Base-by-base conservation (phyloP, 1,140 invertebrate genomes). In the Drosophila carrolli region DNA sequence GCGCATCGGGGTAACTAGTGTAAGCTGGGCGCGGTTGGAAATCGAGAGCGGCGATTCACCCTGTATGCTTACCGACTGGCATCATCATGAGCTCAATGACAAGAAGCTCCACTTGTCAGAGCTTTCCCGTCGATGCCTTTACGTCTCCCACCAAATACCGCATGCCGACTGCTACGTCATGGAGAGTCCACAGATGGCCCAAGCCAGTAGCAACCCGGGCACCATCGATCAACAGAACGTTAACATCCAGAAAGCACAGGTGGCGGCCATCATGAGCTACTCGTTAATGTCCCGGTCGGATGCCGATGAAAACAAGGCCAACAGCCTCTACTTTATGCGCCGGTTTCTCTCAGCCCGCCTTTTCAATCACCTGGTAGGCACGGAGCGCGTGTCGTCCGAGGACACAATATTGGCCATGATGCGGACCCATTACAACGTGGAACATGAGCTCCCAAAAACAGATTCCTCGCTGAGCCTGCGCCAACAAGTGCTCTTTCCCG, bases 171-270 rank as follows among this genome's bases (percentile, higher is more conserved):
- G 89, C 46, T 92, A 92, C 75, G 55, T 91, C 16, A 32, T 92
- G 6, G 91, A 92, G 65, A 82, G 77, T 56, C 91, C 90, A 6
- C 91, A 91, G 67, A 80, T 78, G 77, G 91, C 91, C 0, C 90
- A 91, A 35, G 58, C 74, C 11, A 88, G 56, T 23, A 90, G 65
- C 19, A 86, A 90, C 59, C 90, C 90, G 0, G 91, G 91, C 16
- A 91, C 71, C 48, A 78, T 81, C n/a, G 80, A 91, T 37, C 91
- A 92, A 37, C 85, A 91, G 35, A 92, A 92, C 67, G 81, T 92
- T 0, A 92, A 89, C 50, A 81, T 92, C 10, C 91, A 92, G 57
- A 92, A 90, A 29, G 60, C 85, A 0, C 91, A 92, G 61, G 47
- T 92, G 5, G 75, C 73, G 5, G 81, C 90, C 3, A 79, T 92